phyloP scores from a whole-genome alignment of 1,140 invertebrate genomes.

The Zaprionus ornatus region DNA sequence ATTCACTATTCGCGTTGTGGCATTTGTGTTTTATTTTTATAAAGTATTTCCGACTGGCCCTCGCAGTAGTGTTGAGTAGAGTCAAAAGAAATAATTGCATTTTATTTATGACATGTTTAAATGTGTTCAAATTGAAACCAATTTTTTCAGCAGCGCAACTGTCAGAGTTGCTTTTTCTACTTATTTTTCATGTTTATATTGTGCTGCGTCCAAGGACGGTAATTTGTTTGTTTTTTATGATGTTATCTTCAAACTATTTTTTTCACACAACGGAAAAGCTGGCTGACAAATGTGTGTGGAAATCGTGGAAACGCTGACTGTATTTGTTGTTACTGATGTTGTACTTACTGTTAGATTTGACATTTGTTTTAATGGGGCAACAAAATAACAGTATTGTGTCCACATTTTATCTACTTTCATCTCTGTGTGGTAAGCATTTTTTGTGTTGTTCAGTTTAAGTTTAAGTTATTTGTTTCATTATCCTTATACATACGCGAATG shows the following conservation, averaged over 20 bases:
- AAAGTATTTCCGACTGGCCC: neutral
- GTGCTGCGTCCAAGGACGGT: slow-evolving; percentile 27
- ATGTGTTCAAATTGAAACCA: slow-evolving; percentile 45
- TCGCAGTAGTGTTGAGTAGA: neutral
- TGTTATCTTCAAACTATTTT: slow-evolving; percentile 12
- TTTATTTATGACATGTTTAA: slow-evolving; percentile 52
- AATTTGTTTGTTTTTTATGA: slow-evolving; percentile 45
- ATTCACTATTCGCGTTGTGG: neutral
- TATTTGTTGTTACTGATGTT: slow-evolving; percentile 18
- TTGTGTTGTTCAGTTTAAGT: neutral
- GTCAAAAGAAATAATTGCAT: slow-evolving; percentile 58
- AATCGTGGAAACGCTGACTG: slow-evolving; percentile 12
- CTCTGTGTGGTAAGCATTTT: slow-evolving; percentile 60
- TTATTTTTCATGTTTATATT: slow-evolving; percentile 4
- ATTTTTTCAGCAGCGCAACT: slow-evolving; percentile 33
- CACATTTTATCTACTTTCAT: slow-evolving; percentile 13
- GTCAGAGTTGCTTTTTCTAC: slow-evolving; percentile 48
- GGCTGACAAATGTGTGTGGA: slow-evolving; percentile 28
- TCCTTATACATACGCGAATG: slow-evolving; percentile 1
- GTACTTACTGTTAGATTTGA: slow-evolving; percentile 67
- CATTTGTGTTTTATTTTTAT: neutral
- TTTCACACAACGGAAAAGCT: slow-evolving; percentile 9
- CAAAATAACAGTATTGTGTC: slow-evolving; percentile 19
- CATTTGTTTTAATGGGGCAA: slow-evolving; percentile 19
- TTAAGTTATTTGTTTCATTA: slow-evolving; percentile 25